A percentile compares a stretch with the other conserved stretches of the same genome.
phyloP scores from a whole-genome alignment of 2,888 invertebrate species.

The Bruchidius siliquastri region DNA sequence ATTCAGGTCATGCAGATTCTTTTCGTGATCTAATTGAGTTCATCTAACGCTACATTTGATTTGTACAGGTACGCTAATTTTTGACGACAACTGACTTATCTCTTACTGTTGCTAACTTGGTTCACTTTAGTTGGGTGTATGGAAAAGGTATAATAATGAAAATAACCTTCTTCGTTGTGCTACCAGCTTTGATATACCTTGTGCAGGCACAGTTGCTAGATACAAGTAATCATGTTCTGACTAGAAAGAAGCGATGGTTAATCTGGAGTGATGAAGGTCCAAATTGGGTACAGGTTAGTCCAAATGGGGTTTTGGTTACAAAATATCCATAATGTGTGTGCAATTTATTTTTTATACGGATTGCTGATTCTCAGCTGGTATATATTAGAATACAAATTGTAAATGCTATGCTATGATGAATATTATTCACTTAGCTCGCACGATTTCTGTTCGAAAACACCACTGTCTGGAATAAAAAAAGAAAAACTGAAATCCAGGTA shows the following conservation, averaged over 20 bases:
- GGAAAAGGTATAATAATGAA: background rate
- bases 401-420: too few relatives aligned
- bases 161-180: background rate
- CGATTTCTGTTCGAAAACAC: too few relatives aligned
- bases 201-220: slow-evolving; percentile 21
- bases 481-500: too few relatives aligned
- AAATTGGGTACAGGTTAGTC: slow-evolving; percentile 57
- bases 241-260: slow-evolving; percentile 53
- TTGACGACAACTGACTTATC: background rate
- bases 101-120: background rate
- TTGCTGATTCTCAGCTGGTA: too few relatives aligned
- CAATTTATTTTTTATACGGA: too few relatives aligned
- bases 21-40: background rate
- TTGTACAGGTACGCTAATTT: background rate
- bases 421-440: too few relatives aligned
- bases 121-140: background rate
- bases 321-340: too few relatives aligned
- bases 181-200: background rate
- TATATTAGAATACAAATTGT: too few relatives aligned
- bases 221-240: slow-evolving; percentile 28
- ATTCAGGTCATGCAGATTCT: too few relatives aligned
- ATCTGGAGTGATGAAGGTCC: slow-evolving; percentile 57
- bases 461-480: too few relatives aligned
- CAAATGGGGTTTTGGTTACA: background rate
- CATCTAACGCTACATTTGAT: background rate